A percentile compares a stretch with the other conserved stretches of the same genome.
Evolutionary conservation across 2,113 vertebrate species (phyloP).

Genomic region (Scalopus aquaticus): DNA sequence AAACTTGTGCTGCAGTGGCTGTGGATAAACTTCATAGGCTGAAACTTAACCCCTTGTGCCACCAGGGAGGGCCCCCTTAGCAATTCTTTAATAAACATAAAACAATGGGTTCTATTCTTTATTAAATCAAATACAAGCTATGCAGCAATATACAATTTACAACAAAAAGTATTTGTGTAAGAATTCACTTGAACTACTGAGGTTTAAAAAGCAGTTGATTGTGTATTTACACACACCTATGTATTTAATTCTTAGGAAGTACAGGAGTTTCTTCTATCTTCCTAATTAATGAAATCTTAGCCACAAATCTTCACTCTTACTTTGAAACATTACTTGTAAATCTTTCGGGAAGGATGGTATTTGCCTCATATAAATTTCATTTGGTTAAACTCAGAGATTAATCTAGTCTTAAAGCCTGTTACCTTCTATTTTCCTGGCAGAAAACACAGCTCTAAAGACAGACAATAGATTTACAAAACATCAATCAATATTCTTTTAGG

Average conservation of each 20-base stretch:
- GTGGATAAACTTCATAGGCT: too few species aligned
- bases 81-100: neutral
- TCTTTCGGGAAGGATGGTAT: conserved; percentile 22
- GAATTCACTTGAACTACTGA: neutral
- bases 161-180: neutral
- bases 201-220: neutral
- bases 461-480: conserved; percentile 36
- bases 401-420: conserved; percentile 41
- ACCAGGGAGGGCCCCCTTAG: too few species aligned
- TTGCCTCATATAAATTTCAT: conserved; percentile 52
- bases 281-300: neutral
- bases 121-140: conserved; percentile 4
- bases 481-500: conserved; percentile 53
- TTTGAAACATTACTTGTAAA: conserved; percentile 49
- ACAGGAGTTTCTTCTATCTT: neutral
- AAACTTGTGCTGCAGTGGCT: too few species aligned
- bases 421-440: conserved; percentile 39
- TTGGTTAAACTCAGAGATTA: conserved; percentile 52
- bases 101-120: neutral
- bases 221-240: neutral
- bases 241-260: neutral
- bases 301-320: conserved; percentile 37
- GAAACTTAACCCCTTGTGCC: too few species aligned
- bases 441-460: conserved; percentile 50
- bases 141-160: neutral